Conservation (phyloP, 1,140 invertebrate genomes). For the Zophobas morio region DNA sequence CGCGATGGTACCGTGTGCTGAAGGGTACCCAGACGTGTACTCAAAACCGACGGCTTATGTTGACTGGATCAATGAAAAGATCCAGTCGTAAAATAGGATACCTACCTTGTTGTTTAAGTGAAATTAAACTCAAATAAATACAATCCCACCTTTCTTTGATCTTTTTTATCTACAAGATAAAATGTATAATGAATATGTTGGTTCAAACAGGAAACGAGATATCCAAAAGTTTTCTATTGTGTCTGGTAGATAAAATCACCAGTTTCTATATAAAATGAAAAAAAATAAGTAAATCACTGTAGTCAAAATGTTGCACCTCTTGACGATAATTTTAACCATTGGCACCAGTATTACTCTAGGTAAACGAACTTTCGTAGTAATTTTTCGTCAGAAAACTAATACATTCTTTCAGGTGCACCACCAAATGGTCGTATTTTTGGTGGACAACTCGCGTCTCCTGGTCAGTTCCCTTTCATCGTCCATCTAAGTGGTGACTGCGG, state of each 20-base stretch:
- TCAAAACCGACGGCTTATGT: not conserved
- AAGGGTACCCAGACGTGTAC: not conserved
- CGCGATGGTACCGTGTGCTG: slow-evolving; percentile 44
- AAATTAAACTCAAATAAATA: too few relatives aligned
- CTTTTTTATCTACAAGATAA: too few relatives aligned
- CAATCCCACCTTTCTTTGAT: too few relatives aligned
- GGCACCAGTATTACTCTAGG: not conserved
- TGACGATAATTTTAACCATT: too few relatives aligned
- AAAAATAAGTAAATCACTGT: too few relatives aligned
- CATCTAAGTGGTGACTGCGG: not conserved
- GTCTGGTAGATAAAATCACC: too few relatives aligned
- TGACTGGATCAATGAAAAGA: not conserved
- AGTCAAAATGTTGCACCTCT: too few relatives aligned
- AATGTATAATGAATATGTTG: too few relatives aligned
- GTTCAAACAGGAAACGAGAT: too few relatives aligned
- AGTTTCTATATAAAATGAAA: too few relatives aligned
- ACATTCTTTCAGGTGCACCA: not conserved
- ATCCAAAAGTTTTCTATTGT: too few relatives aligned
- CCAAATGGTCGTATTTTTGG: not conserved
- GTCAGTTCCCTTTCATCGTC: slow-evolving; percentile 13
- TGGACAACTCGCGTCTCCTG: not conserved
- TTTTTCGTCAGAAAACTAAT: not conserved
- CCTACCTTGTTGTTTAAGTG: too few relatives aligned
- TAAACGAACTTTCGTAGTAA: not conserved
- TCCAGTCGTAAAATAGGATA: not conserved